phyloP scores from a whole-genome alignment of 2,888 invertebrate species.

The Tetramorium bicarinatum region DNA sequence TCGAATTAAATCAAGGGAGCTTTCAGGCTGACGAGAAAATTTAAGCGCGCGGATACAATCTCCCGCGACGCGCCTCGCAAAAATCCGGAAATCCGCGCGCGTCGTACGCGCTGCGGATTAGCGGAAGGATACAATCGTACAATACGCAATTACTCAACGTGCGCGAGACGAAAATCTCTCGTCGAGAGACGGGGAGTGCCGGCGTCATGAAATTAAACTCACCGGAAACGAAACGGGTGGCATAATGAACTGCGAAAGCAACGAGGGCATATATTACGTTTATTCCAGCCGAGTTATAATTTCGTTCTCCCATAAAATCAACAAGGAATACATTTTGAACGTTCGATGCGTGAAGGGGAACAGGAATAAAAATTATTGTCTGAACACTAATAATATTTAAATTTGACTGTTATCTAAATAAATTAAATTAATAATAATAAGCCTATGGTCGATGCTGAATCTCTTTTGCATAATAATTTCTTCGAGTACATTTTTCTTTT shows the following conservation, averaged over 20 bases:
- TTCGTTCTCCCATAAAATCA: not conserved
- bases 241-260: conserved; percentile 18
- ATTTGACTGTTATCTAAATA: too few species aligned
- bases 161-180: conserved; percentile 25
- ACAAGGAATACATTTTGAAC: not conserved
- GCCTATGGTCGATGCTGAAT: too few species aligned
- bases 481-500: too few species aligned
- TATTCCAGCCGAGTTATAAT: conserved; percentile 1
- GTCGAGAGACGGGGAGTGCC: not conserved
- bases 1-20: conserved; percentile 54
- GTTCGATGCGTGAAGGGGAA: not conserved
- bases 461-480: too few species aligned
- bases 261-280: conserved; percentile 4
- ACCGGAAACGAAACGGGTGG: conserved; percentile 2
- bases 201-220: conserved; percentile 29
- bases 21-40: conserved; percentile 50
- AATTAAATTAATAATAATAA: too few species aligned
- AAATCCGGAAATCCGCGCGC: conserved; percentile 31
- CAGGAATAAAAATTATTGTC: not conserved
- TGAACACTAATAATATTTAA: not conserved
- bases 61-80: conserved; percentile 21
- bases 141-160: conserved; percentile 40
- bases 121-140: conserved; percentile 23
- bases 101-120: conserved; percentile 2
- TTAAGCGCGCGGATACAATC: conserved; percentile 43